A percentile compares a stretch with the other conserved stretches of the same genome.
Evolutionary conservation across 2,113 vertebrate species (phyloP).

Genomic region (Fregata magnificens): DNA sequence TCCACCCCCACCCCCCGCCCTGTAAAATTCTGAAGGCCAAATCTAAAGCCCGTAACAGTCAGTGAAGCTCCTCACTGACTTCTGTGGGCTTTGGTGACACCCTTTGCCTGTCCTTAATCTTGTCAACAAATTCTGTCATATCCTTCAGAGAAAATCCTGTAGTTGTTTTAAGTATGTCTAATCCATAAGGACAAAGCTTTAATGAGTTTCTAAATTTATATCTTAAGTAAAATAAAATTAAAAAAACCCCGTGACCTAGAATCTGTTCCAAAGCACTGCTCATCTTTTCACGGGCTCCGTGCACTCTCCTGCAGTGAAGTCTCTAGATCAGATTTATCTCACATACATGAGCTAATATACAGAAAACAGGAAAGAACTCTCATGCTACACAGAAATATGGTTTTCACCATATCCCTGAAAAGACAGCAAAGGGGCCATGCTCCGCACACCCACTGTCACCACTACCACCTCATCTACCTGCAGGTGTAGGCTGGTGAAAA

Average conservation of each 20-base stretch:
- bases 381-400: not conserved
- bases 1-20: too few relatives aligned
- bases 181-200: slow-evolving; percentile 56
- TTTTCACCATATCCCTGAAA: not conserved
- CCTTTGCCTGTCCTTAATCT: not conserved
- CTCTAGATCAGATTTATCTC: not conserved
- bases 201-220: slow-evolving; percentile 62
- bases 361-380: not conserved
- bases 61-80: not conserved
- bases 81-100: not conserved
- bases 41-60: not conserved
- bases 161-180: slow-evolving; percentile 31
- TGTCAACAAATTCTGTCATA: slow-evolving; percentile 4
- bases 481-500: accelerated
- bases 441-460: too few relatives aligned
- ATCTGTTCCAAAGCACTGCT: not conserved
- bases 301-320: accelerated
- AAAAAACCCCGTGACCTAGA: slow-evolving; percentile 2
- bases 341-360: accelerated
- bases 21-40: not conserved
- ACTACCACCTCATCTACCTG: not conserved
- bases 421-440: accelerated
- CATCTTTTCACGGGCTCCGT: accelerated
- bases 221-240: slow-evolving; percentile 19
- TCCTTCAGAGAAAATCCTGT: slow-evolving; percentile 1